Evolutionary conservation across 1,140 invertebrate species (phyloP).

Genomic region (Eriocheir sinensis): DNA sequence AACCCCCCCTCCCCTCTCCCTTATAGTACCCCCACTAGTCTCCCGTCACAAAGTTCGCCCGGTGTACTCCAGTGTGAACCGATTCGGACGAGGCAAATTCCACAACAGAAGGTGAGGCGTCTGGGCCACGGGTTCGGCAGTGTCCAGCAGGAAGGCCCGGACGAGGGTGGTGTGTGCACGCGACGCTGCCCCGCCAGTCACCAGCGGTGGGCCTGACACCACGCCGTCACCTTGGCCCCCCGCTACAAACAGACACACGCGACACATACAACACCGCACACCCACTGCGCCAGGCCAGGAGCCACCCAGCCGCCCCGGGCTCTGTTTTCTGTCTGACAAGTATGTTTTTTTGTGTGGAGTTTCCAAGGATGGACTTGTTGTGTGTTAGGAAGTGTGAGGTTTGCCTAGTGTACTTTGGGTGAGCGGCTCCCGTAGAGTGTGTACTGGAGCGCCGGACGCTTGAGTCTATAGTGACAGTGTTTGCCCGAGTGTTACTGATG

Average conservation of each 20-base stretch:
- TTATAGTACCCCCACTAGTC: no score
- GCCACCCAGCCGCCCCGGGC: not conserved
- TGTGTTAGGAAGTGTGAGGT: no score
- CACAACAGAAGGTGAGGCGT: slow-evolving; percentile 37
- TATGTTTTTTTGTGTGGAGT: not conserved
- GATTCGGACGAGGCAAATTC: slow-evolving; percentile 67
- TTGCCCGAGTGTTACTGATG: no score
- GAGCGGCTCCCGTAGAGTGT: not conserved
- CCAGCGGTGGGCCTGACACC: not conserved
- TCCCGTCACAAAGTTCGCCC: not conserved
- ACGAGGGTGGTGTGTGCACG: slow-evolving; percentile 42
- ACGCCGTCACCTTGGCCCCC: no score
- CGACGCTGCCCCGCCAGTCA: not conserved
- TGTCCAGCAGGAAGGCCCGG: slow-evolving; percentile 60
- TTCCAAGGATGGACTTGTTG: not conserved
- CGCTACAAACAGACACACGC: not conserved
- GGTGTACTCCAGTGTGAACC: not conserved
- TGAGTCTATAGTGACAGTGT: no score
- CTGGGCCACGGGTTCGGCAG: slow-evolving; percentile 64
- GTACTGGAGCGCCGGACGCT: not conserved
- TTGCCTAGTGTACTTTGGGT: not conserved
- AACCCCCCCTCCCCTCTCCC: not conserved
- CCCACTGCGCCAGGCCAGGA: not conserved
- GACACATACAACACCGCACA: no score
- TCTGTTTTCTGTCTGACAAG: not conserved